phyloP scores from a whole-genome alignment of 2,113 vertebrate species.

The Morone chrysops region DNA sequence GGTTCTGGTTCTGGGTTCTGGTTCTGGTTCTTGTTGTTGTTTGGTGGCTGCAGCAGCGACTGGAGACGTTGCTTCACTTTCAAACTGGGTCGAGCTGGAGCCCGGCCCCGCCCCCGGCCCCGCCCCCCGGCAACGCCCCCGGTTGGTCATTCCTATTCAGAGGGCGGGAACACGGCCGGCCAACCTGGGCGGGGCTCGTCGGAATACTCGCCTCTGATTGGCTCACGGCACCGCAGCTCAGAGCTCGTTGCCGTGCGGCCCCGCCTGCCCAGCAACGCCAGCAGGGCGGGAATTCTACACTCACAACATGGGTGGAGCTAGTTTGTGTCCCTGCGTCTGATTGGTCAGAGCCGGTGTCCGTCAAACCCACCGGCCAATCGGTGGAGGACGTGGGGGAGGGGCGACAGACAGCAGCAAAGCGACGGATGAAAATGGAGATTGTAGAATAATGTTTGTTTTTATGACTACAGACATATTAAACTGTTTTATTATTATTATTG shows the following conservation, averaged over 20 bases:
- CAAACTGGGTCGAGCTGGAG: slow-evolving; percentile 76
- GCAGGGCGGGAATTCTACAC: slow-evolving; percentile 39
- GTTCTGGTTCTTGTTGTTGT: slow-evolving; percentile 67
- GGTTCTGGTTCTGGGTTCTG: slow-evolving; percentile 22
- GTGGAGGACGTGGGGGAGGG: slow-evolving; percentile 4
- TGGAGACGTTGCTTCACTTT: slow-evolving; percentile 72
- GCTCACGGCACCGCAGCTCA: slow-evolving; percentile 12
- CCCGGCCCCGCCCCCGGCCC: slow-evolving; percentile 44
- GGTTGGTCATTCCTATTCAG: slow-evolving; percentile 31
- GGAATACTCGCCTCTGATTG: slow-evolving; percentile 1
- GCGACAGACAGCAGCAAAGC: not conserved
- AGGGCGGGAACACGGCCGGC: slow-evolving; percentile 7
- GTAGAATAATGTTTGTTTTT: no score
- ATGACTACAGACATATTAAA: no score
- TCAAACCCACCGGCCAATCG: slow-evolving; percentile 1
- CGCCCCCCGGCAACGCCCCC: slow-evolving; percentile 67
- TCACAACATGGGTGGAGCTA: not conserved
- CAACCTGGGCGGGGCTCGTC: not conserved
- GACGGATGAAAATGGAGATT: slow-evolving; percentile 9
- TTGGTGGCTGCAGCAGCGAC: slow-evolving; percentile 63
- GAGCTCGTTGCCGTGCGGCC: not conserved
- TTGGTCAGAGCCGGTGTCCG: not conserved
- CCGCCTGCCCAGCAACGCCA: slow-evolving; percentile 23
- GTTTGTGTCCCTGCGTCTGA: not conserved
- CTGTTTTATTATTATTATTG: no score